phyloP scores from a whole-genome alignment of 1,140 invertebrate species.

The Drosophila lini region DNA sequence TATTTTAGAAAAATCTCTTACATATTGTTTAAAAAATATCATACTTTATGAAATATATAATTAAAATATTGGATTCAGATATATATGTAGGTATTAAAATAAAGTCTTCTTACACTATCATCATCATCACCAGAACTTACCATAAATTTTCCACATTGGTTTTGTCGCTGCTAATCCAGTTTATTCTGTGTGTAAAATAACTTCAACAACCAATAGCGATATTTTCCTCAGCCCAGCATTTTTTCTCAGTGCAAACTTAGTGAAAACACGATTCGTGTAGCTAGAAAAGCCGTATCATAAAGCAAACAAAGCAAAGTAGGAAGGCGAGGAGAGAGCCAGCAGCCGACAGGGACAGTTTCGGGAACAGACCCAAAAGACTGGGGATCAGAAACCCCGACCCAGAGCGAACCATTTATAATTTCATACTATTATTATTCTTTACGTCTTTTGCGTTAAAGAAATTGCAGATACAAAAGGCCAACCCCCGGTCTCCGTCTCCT shows the following conservation, averaged over 20 bases:
- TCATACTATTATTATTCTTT: slow-evolving; percentile 77
- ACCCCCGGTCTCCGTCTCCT: slow-evolving; percentile 12
- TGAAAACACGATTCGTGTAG: slow-evolving; percentile 42
- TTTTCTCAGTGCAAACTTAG: slow-evolving; percentile 25
- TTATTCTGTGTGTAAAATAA: too few species aligned
- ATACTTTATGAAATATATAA: too few species aligned
- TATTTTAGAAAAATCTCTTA: too few species aligned
- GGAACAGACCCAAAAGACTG: slow-evolving; percentile 29
- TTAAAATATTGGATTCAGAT: too few species aligned
- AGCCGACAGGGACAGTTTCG: slow-evolving; percentile 38
- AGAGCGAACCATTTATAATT: slow-evolving; percentile 70
- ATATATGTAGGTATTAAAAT: too few species aligned
- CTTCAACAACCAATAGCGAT: too few species aligned
- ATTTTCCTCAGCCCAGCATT: not conserved
- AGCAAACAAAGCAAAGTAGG: slow-evolving; percentile 59
- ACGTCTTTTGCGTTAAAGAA: slow-evolving; percentile 54
- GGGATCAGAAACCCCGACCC: slow-evolving; percentile 46
- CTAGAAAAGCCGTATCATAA: slow-evolving; percentile 63
- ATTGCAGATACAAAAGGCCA: slow-evolving; percentile 63
- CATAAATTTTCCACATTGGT: too few species aligned
- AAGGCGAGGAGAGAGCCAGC: slow-evolving; percentile 6
- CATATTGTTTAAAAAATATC: too few species aligned
- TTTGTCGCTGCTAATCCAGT: too few species aligned
- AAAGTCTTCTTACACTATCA: too few species aligned
- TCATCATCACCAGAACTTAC: too few species aligned